Percentiles rank a stretch among this genome's conserved stretches.
Conservation (phyloP, 1,140 invertebrate species). For the Drosophila orena region DNA sequence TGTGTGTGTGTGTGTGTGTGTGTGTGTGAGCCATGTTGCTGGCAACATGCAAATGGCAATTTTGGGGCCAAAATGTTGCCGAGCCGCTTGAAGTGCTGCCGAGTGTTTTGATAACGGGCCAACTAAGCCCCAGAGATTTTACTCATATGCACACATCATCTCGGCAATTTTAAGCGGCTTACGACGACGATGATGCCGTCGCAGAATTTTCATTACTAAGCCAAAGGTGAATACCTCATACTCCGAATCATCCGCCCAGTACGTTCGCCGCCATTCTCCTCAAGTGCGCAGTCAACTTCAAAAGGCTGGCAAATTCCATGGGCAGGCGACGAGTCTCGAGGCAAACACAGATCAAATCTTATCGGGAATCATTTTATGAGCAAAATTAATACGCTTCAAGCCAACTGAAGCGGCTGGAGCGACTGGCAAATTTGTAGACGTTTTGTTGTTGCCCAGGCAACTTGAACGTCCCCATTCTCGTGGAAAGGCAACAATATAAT, state of each 20-base stretch:
- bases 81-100: constrained; percentile 21
- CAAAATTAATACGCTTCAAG: constrained; percentile 65
- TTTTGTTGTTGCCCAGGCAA: constrained; percentile 57
- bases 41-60: constrained; percentile 53
- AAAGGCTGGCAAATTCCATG: constrained; percentile 48
- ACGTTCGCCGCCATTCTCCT: neutral
- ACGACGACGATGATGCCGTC: constrained; percentile 32
- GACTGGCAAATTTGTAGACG: constrained; percentile 61
- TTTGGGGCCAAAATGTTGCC: constrained; percentile 39
- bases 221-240: constrained; percentile 61
- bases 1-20: constrained; percentile 2
- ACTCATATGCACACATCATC: constrained; percentile 45
- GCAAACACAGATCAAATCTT: constrained; percentile 82
- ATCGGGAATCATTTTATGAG: constrained; percentile 81
- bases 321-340: constrained; percentile 9
- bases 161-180: constrained; percentile 76
- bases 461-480: constrained; percentile 16
- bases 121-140: constrained; percentile 35
- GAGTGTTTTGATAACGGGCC: constrained; percentile 55
- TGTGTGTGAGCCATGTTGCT: constrained; percentile 44
- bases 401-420: constrained; percentile 32
- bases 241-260: neutral
- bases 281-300: constrained; percentile 53
- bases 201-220: constrained; percentile 76
- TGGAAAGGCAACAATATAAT: constrained; percentile 57